Percentiles rank a stretch among this genome's conserved stretches.
These are phyloP conservation scores for Rana temporaria DNA, from an alignment of 2,113 vertebrate genomes.

Conservation along the genomic window DNA sequence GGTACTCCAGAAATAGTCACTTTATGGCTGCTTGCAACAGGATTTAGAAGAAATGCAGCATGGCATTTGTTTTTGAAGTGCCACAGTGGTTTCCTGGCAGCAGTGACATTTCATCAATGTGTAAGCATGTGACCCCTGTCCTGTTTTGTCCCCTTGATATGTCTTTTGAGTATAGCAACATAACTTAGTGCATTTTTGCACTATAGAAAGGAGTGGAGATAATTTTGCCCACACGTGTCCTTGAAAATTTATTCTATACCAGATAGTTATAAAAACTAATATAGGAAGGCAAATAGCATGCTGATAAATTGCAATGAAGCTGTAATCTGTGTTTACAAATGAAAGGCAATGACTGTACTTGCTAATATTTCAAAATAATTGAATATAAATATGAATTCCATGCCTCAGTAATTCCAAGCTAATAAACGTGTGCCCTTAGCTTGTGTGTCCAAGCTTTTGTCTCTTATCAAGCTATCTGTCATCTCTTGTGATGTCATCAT, in stretches of 20 bases:
- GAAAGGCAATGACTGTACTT: neutral
- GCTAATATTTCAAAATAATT: neutral
- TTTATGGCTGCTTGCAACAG: no score
- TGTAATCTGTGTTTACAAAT: neutral
- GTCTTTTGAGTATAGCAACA: constrained; percentile 1
- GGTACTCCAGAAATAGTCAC: no score
- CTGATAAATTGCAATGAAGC: neutral
- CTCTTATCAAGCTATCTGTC: constrained; percentile 1
- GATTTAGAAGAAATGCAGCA: no score
- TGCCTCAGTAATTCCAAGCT: neutral
- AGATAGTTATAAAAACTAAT: neutral
- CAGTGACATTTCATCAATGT: neutral
- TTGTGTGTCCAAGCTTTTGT: neutral
- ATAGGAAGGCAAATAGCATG: neutral
- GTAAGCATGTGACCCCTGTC: neutral
- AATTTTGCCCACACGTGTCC: neutral
- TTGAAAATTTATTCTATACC: neutral
- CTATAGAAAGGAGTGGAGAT: neutral
- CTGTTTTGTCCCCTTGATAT: neutral
- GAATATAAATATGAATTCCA: neutral
- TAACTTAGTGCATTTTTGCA: neutral
- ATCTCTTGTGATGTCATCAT: constrained; percentile 17
- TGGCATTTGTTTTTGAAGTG: no score
- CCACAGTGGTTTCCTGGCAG: neutral
- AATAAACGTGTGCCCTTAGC: neutral